Evolutionary conservation across 2,888 invertebrate genomes (phyloP), one percentile per base, ranked within the genome.

Genomic region (Drosophila atripex): DNA sequence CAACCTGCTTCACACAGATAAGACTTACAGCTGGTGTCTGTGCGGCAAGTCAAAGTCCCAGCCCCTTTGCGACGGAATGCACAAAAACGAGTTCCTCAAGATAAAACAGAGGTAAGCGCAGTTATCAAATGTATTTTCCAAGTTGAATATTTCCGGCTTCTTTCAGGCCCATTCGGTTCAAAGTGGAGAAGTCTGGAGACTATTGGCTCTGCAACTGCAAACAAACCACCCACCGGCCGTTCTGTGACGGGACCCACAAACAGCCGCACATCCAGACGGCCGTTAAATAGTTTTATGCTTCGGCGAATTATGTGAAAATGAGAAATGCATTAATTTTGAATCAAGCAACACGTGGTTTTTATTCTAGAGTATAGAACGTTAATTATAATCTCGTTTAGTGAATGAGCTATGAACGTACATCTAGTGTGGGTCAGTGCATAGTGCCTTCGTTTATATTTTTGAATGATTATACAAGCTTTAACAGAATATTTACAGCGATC

Each of bases 141-240:
- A 3, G 28, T 8, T 28, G 9, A 28, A 28, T 28, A 3, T 9
- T 9, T 7, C n/a, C 11, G 45, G 7, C 38, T 3, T 1, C 11
- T 41, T 30, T 11, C 35, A 95, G 94, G 75, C 99, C 99, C 0
- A 92, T 98, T 4, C 92, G 93, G 66, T 98, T 99, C 89, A 93
- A 93, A 76, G 98, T 99, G 1, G 94, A 95, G 52, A 95, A 98
- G 92, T 95, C 95, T 0, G 97, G 97, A 83, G 96, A 97, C 16
- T 98, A 98, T 90, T 98, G 97, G 96, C 92, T 99, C n/a, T 99
- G 99, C 90, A 97, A 97, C 90, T 99, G 99, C 90, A 99, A 99
- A 91, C 98, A 98, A 89, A 98, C 98, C 0, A 94, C 94, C 51
- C 96, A 97, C 78, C 93, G 97, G 75, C 99, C 99, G 1, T 99